phyloP scores from a whole-genome alignment of 2,797 vertebrate species.

The Chanos chanos region DNA sequence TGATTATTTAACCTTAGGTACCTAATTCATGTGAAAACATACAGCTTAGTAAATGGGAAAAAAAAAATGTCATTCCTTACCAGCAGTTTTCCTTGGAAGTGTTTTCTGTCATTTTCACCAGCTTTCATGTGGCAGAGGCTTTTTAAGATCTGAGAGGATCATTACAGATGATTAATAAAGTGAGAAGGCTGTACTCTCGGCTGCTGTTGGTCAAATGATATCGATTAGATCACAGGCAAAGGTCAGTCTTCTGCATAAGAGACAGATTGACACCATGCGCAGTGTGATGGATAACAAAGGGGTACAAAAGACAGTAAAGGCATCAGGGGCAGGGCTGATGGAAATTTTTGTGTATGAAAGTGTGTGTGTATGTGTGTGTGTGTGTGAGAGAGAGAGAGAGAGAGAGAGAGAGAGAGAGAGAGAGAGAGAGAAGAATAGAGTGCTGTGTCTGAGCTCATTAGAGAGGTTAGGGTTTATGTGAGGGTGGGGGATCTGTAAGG shows the following conservation, averaged over 20 bases:
- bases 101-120: background rate
- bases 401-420: background rate
- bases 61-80: background rate
- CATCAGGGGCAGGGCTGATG: too few relatives aligned
- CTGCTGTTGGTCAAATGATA: constrained; percentile 4
- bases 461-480: constrained; percentile 19
- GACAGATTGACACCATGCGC: too few relatives aligned
- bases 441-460: constrained; percentile 30
- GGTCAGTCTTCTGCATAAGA: too few relatives aligned
- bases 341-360: background rate
- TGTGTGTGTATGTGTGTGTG: background rate
- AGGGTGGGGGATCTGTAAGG: constrained; percentile 20
- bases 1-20: too few relatives aligned
- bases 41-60: too few relatives aligned
- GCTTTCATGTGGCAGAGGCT: constrained; percentile 1
- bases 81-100: background rate
- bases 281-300: constrained; percentile 18
- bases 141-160: constrained; percentile 12
- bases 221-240: constrained; percentile 24
- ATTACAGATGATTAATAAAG: constrained; percentile 23
- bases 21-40: too few relatives aligned
- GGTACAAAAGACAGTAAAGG: background rate
- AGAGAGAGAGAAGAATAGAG: background rate
- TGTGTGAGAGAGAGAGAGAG: background rate
- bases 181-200: background rate